Base-by-base conservation (phyloP, 2,113 vertebrate species). In the Lycocorax pyrrhopterus region DNA sequence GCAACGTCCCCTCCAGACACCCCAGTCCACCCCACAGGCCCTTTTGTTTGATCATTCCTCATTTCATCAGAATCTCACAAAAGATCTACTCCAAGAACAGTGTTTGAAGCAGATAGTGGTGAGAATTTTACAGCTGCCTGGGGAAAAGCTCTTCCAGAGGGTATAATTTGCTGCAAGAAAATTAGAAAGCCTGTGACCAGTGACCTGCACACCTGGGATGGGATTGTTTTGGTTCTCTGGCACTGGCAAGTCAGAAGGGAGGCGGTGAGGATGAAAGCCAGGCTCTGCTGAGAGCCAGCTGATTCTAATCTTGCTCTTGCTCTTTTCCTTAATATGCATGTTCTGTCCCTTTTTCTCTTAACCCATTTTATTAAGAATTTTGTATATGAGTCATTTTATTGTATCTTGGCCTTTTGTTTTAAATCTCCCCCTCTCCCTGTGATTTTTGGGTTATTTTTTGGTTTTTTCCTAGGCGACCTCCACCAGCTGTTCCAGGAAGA, bases 391-490 rank as follows among this genome's bases (percentile, higher is more conserved):
- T 89, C 44, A 88, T 96, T 94, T 92, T 55, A 55, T 75, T 87
- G 72, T 96, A 53, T 92, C 81, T 92, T 94, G 62, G 90, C 66
- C 85, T 79, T 95, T 94, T 92, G 84, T 87, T 73, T 82, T 79
- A 84, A 76, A 93, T 89, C 87, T 96, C 21, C n/a, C 25, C 20
- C 37, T 16, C 53, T 12, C 58, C 41, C 52, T 3, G 11, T 94
- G 87, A 93, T 89, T 97, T 96, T 96, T 96, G 87, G 95, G 90
- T 95, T 94, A 86, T 89, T 93, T 97, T 92, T 95, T 97, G 92
- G 81, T 96, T 98, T 97, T 97, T 92, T 64, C 96, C 94, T 89
- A 98, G 98, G 97, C 96, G 96, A 93, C 97, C 95, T 97, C 96
- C 97, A 39, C 97, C 97, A 94, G 97, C 95, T 62, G 94, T 97